A percentile compares a stretch with the other conserved stretches of the same genome.
Evolutionary conservation across 2,888 invertebrate species (phyloP).

Genomic region (Chrysomela aeneicollis): DNA sequence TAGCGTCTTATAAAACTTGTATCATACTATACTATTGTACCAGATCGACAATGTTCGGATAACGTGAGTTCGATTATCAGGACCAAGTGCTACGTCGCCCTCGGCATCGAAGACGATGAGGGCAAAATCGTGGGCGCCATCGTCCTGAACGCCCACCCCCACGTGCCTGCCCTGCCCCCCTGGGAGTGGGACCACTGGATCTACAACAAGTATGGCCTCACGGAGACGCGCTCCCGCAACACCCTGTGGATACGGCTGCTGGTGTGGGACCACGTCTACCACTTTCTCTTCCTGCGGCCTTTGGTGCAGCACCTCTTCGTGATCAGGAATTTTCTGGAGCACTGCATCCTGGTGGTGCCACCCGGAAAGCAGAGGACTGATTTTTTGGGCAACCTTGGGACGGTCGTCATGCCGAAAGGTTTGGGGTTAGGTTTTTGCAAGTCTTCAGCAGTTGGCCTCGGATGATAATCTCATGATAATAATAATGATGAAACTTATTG

Average conservation of each 20-base stretch:
- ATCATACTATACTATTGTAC: too few relatives aligned
- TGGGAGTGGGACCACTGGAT: slow-evolving; percentile 69
- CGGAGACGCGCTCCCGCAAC: slow-evolving; percentile 64
- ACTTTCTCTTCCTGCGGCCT: slow-evolving; percentile 55
- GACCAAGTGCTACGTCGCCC: slow-evolving; percentile 62
- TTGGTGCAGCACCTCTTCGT: slow-evolving; percentile 64
- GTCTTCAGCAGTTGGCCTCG: not conserved
- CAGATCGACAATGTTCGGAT: too few relatives aligned
- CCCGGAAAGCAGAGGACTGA: slow-evolving; percentile 53
- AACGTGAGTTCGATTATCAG: slow-evolving; percentile 62
- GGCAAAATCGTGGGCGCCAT: slow-evolving; percentile 56
- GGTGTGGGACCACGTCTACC: slow-evolving; percentile 65
- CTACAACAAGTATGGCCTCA: slow-evolving; percentile 62
- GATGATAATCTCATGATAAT: too few relatives aligned
- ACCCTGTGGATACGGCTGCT: slow-evolving; percentile 69
- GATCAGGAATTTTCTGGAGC: slow-evolving; percentile 62
- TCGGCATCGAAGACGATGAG: slow-evolving; percentile 60
- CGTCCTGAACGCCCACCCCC: slow-evolving; percentile 63
- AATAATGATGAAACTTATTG: too few relatives aligned
- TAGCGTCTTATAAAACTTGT: too few relatives aligned
- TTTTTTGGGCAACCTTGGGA: slow-evolving; percentile 53
- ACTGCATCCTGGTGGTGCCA: slow-evolving; percentile 65
- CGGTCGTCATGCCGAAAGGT: slow-evolving; percentile 51
- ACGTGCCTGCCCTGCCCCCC: slow-evolving; percentile 65
- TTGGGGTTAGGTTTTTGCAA: slow-evolving; percentile 26